phyloP scores from a whole-genome alignment of 2,888 invertebrate genomes.

The Ptilodon capucinus region DNA sequence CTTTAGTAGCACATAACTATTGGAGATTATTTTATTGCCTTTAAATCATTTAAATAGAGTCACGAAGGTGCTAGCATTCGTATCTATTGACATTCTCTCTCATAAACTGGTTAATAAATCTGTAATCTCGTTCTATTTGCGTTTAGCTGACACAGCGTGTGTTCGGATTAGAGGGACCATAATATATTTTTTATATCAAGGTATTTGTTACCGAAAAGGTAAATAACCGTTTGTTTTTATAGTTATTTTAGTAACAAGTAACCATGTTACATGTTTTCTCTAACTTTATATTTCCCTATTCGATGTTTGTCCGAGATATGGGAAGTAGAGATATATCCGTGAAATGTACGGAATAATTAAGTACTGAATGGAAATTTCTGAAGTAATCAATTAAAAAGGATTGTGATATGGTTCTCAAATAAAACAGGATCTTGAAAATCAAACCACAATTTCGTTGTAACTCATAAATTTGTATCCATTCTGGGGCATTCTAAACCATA shows the following conservation, averaged over 20 bases:
- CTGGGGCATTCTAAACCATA: too few relatives aligned
- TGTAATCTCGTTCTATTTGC: not conserved
- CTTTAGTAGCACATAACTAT: too few relatives aligned
- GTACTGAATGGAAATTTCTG: too few relatives aligned
- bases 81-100: not conserved
- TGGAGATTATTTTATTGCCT: not conserved
- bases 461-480: too few relatives aligned
- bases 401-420: too few relatives aligned
- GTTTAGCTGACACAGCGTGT: not conserved
- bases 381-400: too few relatives aligned
- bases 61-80: not conserved
- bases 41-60: not conserved
- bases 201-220: not conserved
- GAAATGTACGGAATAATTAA: not conserved
- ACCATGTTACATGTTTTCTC: not conserved
- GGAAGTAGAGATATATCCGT: too few relatives aligned
- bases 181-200: not conserved
- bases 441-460: too few relatives aligned
- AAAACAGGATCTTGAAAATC: too few relatives aligned
- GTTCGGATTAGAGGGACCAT: not conserved
- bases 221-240: not conserved
- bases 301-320: not conserved
- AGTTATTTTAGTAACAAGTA: too few relatives aligned
- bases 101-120: not conserved
- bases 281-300: not conserved